Percentiles rank a stretch among this genome's conserved stretches.
Evolutionary conservation across 1,140 invertebrate genomes (phyloP).

Genomic region (Gonioctena quinquepunctata): DNA sequence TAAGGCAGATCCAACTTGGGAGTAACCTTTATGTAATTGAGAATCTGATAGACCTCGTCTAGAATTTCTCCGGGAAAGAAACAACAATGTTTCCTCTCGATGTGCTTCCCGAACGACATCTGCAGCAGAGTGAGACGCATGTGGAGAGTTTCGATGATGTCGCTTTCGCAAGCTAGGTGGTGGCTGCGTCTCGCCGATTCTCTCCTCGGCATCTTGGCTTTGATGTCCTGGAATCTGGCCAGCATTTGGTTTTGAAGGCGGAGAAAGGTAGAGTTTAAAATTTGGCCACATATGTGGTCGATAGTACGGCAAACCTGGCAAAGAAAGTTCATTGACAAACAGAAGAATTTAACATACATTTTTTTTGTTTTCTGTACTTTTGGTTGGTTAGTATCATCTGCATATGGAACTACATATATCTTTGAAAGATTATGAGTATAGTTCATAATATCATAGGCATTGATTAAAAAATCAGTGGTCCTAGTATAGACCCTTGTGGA

Average conservation of each 20-base stretch:
- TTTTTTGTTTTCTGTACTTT: no score
- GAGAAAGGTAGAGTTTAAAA: slow-evolving; percentile 82
- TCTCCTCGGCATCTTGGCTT: slow-evolving; percentile 85
- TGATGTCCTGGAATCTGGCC: slow-evolving; percentile 79
- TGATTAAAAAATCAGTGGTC: no score
- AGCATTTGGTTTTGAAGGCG: slow-evolving; percentile 78
- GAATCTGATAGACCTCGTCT: slow-evolving; percentile 67
- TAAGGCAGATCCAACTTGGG: slow-evolving; percentile 79
- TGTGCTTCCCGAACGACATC: slow-evolving; percentile 91
- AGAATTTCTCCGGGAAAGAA: slow-evolving; percentile 86
- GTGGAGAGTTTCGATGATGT: slow-evolving; percentile 87
- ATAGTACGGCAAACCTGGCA: slow-evolving; percentile 75
- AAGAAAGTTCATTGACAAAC: no score
- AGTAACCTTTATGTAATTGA: slow-evolving; percentile 81
- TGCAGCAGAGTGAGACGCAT: slow-evolving; percentile 85
- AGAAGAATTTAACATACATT: no score
- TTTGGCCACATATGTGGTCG: slow-evolving; percentile 74
- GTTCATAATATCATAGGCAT: no score
- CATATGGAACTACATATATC: no score
- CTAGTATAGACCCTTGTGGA: no score
- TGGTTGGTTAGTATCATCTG: no score
- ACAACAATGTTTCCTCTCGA: slow-evolving; percentile 86
- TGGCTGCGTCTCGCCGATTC: slow-evolving; percentile 84
- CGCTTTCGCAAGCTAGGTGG: slow-evolving; percentile 81
- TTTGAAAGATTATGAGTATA: no score